Conservation (phyloP, 92 coral and sea anemone genomes). For the Palythoa grandis region DNA sequence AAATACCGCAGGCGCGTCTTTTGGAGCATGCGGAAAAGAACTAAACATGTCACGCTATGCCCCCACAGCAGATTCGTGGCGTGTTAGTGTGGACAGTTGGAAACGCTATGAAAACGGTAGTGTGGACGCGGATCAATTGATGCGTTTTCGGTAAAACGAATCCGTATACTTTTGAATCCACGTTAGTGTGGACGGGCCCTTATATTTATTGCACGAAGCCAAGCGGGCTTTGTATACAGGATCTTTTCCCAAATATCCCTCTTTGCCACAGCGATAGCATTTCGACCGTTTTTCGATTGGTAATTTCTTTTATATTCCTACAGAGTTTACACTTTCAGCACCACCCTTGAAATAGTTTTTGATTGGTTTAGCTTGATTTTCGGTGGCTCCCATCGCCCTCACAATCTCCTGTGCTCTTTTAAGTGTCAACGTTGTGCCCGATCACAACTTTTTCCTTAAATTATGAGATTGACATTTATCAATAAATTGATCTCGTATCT, state of each 20-base stretch:
- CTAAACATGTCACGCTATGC: conserved; percentile 1
- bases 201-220: too few species aligned
- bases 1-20: background rate
- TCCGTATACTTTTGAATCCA: background rate
- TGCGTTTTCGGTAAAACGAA: conserved; percentile 4
- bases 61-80: conserved; percentile 6
- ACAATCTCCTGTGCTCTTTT: background rate
- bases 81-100: too few species aligned
- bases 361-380: background rate
- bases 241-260: conserved; percentile 21
- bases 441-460: background rate
- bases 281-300: background rate
- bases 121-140: too few species aligned
- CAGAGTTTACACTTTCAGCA: conserved; percentile 11
- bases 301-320: background rate
- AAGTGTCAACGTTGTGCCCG: background rate
- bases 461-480: background rate
- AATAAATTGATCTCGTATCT: background rate
- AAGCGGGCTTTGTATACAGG: background rate
- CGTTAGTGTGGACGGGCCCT: background rate
- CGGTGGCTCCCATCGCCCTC: background rate
- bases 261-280: conserved; percentile 33
- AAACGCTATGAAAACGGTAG: too few species aligned
- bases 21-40: conserved; percentile 14
- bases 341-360: background rate